Conservation (phyloP, 2,797 vertebrate genomes). For the Phylloscopus collybita region DNA sequence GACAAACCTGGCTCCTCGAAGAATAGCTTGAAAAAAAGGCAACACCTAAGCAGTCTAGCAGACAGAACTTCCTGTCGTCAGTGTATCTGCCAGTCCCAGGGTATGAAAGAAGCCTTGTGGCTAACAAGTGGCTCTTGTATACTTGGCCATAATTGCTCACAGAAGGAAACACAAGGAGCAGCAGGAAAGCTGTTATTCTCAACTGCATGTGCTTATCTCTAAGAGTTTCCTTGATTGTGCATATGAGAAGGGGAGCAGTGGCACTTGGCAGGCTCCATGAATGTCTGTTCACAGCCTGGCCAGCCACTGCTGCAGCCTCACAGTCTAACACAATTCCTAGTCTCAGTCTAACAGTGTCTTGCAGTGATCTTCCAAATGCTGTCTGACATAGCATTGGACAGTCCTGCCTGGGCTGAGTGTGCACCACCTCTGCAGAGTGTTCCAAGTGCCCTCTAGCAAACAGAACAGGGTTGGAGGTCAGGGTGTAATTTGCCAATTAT, state of each 20-base stretch:
- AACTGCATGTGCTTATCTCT: background rate
- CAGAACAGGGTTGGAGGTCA: background rate
- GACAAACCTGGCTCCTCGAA: background rate
- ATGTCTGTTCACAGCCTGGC: background rate
- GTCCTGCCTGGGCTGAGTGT: background rate
- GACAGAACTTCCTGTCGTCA: background rate
- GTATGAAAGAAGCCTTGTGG: background rate
- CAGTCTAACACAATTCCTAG: background rate
- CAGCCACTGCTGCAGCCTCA: background rate
- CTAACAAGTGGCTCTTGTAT: background rate
- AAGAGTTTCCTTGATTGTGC: background rate
- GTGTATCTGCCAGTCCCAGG: background rate
- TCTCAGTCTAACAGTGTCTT: background rate
- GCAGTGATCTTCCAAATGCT: background rate
- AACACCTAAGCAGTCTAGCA: background rate
- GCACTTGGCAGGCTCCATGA: background rate
- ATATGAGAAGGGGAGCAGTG: background rate
- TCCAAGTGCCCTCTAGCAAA: background rate
- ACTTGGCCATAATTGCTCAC: background rate
- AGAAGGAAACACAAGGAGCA: background rate
- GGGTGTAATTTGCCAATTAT: background rate
- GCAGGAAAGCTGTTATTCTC: background rate
- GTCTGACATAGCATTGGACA: background rate
- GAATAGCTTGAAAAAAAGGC: background rate
- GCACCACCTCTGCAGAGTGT: background rate